A percentile compares a stretch with the other conserved stretches of the same genome.
These are phyloP conservation scores for Drosophila saltans DNA, from an alignment of 1,140 invertebrate genomes.

Conservation along the genomic window DNA sequence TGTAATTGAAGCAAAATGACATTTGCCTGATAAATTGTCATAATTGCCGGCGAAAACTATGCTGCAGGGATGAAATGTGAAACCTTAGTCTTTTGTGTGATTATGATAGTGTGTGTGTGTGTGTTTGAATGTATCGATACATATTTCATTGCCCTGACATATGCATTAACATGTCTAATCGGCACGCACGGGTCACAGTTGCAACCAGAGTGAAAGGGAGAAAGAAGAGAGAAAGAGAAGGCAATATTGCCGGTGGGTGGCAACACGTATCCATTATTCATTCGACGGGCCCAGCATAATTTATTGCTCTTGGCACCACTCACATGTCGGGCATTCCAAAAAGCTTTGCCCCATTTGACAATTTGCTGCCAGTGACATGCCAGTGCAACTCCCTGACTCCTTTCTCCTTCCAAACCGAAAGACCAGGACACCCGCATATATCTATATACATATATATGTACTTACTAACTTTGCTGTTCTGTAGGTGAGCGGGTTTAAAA, in stretches of 20 bases:
- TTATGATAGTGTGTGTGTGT: slow-evolving; percentile 3
- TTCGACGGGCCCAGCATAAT: slow-evolving; percentile 67
- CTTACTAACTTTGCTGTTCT: slow-evolving; percentile 1
- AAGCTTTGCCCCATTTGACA: slow-evolving; percentile 55
- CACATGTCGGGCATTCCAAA: slow-evolving; percentile 54
- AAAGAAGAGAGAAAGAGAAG: not conserved
- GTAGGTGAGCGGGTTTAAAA: slow-evolving; percentile 41
- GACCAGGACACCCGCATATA: not conserved
- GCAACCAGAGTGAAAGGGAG: slow-evolving; percentile 23
- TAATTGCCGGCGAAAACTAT: slow-evolving; percentile 56
- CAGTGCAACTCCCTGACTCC: slow-evolving; percentile 19
- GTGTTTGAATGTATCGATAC: slow-evolving; percentile 57
- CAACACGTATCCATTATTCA: slow-evolving; percentile 60
- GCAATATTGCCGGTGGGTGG: not conserved
- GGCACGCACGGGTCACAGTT: slow-evolving; percentile 55
- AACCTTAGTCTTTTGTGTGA: slow-evolving; percentile 11
- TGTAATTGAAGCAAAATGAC: slow-evolving; percentile 42
- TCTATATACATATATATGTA: not conserved
- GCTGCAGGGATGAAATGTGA: slow-evolving; percentile 8
- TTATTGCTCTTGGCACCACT: slow-evolving; percentile 68
- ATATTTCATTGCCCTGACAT: slow-evolving; percentile 77
- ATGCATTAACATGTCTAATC: slow-evolving; percentile 79
- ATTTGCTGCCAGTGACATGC: slow-evolving; percentile 67
- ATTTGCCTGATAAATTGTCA: slow-evolving; percentile 73
- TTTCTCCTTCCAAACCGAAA: not conserved